Evolutionary conservation across 2,797 vertebrate genomes (phyloP), one percentile per base, ranked within the genome.

Genomic region (Eremophila alpestris): DNA sequence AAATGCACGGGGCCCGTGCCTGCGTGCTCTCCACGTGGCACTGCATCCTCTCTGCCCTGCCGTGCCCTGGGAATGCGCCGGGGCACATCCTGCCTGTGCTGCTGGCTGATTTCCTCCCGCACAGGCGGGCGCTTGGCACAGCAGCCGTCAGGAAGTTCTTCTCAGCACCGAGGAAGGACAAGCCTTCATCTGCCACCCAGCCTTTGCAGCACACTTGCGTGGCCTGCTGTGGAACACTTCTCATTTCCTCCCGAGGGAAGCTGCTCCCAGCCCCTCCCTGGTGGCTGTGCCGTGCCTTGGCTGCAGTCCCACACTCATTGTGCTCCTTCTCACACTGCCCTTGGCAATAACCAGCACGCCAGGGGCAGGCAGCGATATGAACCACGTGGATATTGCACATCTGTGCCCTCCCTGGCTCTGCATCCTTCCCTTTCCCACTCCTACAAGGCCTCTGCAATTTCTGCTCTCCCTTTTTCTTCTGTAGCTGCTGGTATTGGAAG

Each of bases 311-410:
- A 2, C 36, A 4, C 95, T 97, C n/a, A 96, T 95, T 13, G 95
- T 98, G 86, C 93, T 95, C 54, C 97, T 98, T 92, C 97, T 98
- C 92, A 98, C 97, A 0, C 91, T 98, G 40, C 98, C 60, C 45
- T 36, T 7, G 62, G 2, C 23, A 13, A 29, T 9, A 13, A 60
- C 29, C 63, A 24, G 63, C 71, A 1, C n/a, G 46, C 7, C 71
- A 59, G 38, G 62, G n/a, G 3, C 40, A 19, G 54, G 23, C 7
- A 45, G 20, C 11, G 1, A 1, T 23, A 14, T 7, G 16, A 52
- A 2, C 9, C 63, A 6, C 46, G 2, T 4, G 62, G n/a, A 7
- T 16, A 13, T n/a, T 10, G 19, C 18, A 13, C 18, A 6, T 45
- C 45, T 16, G 32, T 45, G 71, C 27, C 38, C n/a, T 38, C 21